Base-by-base conservation (phyloP, 2,888 invertebrate species). In the Pterostichus niger region DNA sequence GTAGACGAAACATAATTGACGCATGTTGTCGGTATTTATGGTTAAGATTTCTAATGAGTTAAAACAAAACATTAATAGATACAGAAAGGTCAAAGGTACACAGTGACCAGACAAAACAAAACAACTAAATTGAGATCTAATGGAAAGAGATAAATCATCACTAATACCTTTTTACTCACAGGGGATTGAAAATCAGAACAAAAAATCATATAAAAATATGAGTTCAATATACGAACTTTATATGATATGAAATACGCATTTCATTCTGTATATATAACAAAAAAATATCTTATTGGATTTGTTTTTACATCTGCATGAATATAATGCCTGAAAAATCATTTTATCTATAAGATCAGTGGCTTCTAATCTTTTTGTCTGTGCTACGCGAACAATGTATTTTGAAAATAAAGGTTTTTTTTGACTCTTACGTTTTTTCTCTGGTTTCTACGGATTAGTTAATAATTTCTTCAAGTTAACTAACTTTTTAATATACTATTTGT, bases 81-180 rank as follows among this genome's bases (percentile, higher is more conserved):
- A 54, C 54, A 54, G 24, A 24, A n/a, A 54, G 54, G 54, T 54
- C 54, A 15, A 6, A 11, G 13, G 13, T 54, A 15, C 9, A 15
- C 54, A 15, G 13, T 54, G 13, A 54, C 54, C 54, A 54, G 54
- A 54, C 54, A 15, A 54, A 54, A 54, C 54, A 54, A 24, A 24
- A 24, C 24, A 24, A 54, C 3, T 15, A 7, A 54, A 54, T 54
- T 54, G 7, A 54, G 13, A 6, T 15, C 4, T 54, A 54, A 54
- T 54, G 54, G 54, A n/a, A 15, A 0, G 4, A 54, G 54, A 54
- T 54, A 54, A 54, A 54, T 54, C 54, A 24, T 24, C 24, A 54
- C 15, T 54, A 54, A 54, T 54, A 54, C 54, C 54, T 54, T 54
- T 54, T 13, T 15, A 54, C 54, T 15, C 15, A 15, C 54, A n/a